Evolutionary conservation across 2,113 vertebrate genomes (phyloP), one percentile per base, ranked within the genome.

Genomic region (Scytalopus superciliaris): DNA sequence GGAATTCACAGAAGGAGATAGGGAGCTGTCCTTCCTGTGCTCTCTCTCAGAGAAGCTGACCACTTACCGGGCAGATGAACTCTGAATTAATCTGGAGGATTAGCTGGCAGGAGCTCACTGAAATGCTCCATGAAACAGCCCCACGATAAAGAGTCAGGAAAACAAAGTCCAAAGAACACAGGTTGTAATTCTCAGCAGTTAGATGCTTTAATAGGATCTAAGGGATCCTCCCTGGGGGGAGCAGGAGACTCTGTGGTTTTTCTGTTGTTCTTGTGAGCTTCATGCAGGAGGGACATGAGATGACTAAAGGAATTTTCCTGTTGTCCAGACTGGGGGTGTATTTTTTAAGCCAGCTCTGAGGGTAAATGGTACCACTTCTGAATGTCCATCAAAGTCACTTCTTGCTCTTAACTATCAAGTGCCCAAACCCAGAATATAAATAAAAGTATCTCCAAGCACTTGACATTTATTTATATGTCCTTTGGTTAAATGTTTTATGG

Each of bases 1-100:
- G 15, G 87, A 79, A 82, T 57, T 91, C 74, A 52, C 64, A 87
- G 79, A 57, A 87, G 37, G 83, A 91, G 66, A 44, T 12, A 69
- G 67, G 7, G 33, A 93, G 70, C 70, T 91, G 72, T 69, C 70
- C 39, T 31, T 89, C 80, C 62, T 76, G 27, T 63, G 44, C 70
- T 68, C 1, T 39, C 52, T 69, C 52, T 73, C 62, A 67, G 56
- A 77, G 49, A 84, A 76, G 33, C 66, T 87, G 80, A 37, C 49
- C 35, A 42, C 30, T 95, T 85, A 35, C 5, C 42, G 0, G 42
- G 66, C 74, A 55, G 30, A 39, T 33, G 35, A 93, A 49, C 64
- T 83, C 67, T n/a, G n/a, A 83, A 92, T 94, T 88, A 85, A 87
- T 91, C 66, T 87, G 55, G 45, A 87, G 67, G n/a, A 83, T 80